Evolutionary conservation across 2,113 vertebrate genomes (phyloP), one percentile per base, ranked within the genome.

Genomic region (Equus przewalskii): DNA sequence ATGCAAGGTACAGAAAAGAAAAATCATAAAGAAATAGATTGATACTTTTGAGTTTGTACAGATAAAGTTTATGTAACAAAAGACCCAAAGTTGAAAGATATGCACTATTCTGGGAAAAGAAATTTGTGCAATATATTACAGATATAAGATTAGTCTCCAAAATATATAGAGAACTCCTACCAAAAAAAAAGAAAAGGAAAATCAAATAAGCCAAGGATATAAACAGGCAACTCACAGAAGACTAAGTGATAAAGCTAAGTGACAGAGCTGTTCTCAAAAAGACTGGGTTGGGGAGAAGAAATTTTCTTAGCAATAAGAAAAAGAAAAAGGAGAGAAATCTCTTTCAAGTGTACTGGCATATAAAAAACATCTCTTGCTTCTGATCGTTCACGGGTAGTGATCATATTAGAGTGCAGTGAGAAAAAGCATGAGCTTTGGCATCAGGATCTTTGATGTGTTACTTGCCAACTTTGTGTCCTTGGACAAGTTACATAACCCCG

Each of bases 251-350:
- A 81, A 79, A 56, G 44, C 64, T 89, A 93, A 91, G 36, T 41
- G 36, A 41, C 64, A 33, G 69, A 97, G 51, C 15, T 15, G 8
- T 0, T 94, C 46, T 70, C 2, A 80, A 86, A 64, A 60, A 51
- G 69, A 0, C 88, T 91, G 65, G 79, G 41, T 84, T 79, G 46
- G 36, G 10, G 12, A 28, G 58, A 92, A 56, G 90, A 91, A 60
- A 85, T 96, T 21, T 44, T 9, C 21, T 96, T 15, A 76, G 78
- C 70, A 90, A 51, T 56, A 78, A 80, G 64, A 93, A 97, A 96
- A 84, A 69, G 56, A 95, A 97, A 97, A 56, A 87, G 90, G 97
- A 96, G 69, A 67, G 81, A 62, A 87, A 94, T 98, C 93, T 46
- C 94, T 97, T 79, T 96, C 54, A 92, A 95, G 9, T 78, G 49